Conservation (phyloP, 2,888 invertebrate genomes). For the Pristionchus maxplancki region DNA sequence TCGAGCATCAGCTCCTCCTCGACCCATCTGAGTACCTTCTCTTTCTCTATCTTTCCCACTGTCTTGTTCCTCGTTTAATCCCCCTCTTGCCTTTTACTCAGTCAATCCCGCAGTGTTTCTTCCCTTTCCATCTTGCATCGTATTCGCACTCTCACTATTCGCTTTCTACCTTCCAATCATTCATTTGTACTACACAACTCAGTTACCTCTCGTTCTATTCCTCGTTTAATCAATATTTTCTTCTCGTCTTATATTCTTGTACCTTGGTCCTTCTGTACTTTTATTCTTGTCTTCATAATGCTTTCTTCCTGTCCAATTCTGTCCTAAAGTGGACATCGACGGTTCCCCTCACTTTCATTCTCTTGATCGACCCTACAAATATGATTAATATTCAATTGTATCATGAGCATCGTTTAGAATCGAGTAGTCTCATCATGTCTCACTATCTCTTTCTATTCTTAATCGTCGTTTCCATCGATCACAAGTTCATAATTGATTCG, state of each 20-base stretch:
- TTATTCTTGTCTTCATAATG: background rate
- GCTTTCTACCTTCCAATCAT: background rate
- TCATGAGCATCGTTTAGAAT: background rate
- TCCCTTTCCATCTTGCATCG: conserved; percentile 12
- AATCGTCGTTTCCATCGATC: background rate
- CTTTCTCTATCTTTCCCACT: background rate
- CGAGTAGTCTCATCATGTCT: conserved; percentile 14
- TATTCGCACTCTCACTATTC: background rate
- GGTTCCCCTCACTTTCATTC: background rate
- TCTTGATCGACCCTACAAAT: background rate
- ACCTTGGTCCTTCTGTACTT: background rate
- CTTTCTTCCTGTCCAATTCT: background rate
- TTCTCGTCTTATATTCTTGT: conserved; percentile 13
- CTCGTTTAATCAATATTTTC: background rate
- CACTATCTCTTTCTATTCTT: conserved; percentile 1
- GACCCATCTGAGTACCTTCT: conserved; percentile 20
- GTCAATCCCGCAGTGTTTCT: conserved; percentile 9
- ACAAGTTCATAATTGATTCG: conserved; percentile 36
- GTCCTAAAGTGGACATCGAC: background rate
- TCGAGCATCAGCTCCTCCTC: conserved; percentile 42
- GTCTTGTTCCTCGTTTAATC: no score
- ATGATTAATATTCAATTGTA: background rate
- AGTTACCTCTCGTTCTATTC: background rate
- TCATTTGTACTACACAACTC: conserved; percentile 28
- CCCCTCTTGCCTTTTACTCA: background rate